Percentiles rank a stretch among this genome's conserved stretches.
phyloP scores from a whole-genome alignment of 1,140 invertebrate species.

The Apis mellifera region Amel_HAv3.1 CM009941.2:14157501-14158000 shows the following conservation, averaged over 20 bases:
- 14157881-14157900: neutral
- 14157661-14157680: neutral
- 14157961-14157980: neutral
- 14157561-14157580: neutral
- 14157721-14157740: conserved; percentile 20
- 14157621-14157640: neutral
- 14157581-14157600: too few relatives aligned
- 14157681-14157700: conserved; percentile 3
- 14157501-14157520: neutral
- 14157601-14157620: too few relatives aligned
- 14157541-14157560: neutral
- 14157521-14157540: too few relatives aligned
- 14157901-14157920: conserved; percentile 10
- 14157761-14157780: conserved; percentile 22
- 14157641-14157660: neutral
- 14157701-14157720: conserved; percentile 6
- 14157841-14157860: neutral
- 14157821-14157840: too few relatives aligned
- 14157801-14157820: too few relatives aligned
- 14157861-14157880: neutral
- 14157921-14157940: neutral
- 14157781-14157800: conserved; percentile 21
- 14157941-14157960: neutral
- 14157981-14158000: too few relatives aligned
- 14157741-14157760: too few relatives aligned